Base-by-base conservation (phyloP, 1,140 invertebrate genomes). In the Diachasmimorpha longicaudata region DNA sequence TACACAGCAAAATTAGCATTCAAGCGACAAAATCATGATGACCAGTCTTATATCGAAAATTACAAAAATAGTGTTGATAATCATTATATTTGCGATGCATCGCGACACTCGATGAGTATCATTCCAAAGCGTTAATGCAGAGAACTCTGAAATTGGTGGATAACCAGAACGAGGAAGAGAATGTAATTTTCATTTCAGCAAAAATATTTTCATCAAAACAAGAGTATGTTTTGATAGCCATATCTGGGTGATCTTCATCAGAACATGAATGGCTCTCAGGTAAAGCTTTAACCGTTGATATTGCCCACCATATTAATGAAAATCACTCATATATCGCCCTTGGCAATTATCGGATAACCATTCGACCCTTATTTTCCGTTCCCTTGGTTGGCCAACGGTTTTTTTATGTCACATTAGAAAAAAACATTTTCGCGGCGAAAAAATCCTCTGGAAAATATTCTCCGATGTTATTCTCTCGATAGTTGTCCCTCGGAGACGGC, bases 41-140 rank as follows among this genome's bases (percentile, higher is more conserved):
- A 42, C 13, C 14, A 16, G 48, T 9, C 5, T n/a, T 6, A 52
- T 52, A 42, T 42, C 39, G 39, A 42, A 9, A 42, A 42, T 42
- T 31, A 10, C 11, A 31, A 66, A 31, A 68, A 68, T 16, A 11
- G 66, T 16, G 36, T 46, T 4, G 36, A 9, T 13, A 37, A 37
- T 37, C 16, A 16, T 14, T 68, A 68, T 68, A n/a, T n/a, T 72
- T 52, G 75, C 31, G 75, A 78, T 72, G 76, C 81, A 75, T 77
- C 68, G 78, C 75, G 75, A 80, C 79, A 82, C 75, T 73, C 79
- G 81, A 74, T 78, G 78, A 82, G 81, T 79, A 78, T 81, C 82
- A 83, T 84, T 83, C 80, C 80, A 83, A 84, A 84, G 83, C 82
- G 77, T 81, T 75, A 80, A 83, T 82, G 80, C 81, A 84, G 72